Conservation (phyloP, 2,113 vertebrate species). For the Emydocephalus ijimae region DNA sequence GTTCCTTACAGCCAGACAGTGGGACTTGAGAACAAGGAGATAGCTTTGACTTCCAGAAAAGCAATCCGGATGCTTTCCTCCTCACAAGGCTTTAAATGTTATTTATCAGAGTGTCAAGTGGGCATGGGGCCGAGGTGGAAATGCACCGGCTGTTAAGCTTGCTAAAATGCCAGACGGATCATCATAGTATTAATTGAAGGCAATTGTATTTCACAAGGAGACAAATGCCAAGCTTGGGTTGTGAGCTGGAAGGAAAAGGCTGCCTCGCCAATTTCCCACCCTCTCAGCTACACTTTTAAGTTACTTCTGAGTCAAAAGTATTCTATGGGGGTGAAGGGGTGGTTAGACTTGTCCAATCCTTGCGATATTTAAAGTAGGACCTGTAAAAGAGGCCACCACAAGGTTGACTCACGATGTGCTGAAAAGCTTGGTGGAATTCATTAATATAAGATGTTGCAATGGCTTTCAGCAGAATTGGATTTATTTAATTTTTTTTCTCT, state of each 20-base stretch:
- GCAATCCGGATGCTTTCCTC: background rate
- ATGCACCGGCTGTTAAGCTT: background rate
- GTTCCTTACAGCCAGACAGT: background rate
- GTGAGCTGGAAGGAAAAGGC: background rate
- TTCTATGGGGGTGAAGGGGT: background rate
- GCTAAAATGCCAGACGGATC: background rate
- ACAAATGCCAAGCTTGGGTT: background rate
- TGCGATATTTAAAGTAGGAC: background rate
- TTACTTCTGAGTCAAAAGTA: background rate
- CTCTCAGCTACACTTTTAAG: background rate
- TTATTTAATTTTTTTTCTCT: background rate
- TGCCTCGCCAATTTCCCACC: too few species aligned
- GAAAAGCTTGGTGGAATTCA: background rate
- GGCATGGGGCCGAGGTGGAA: conserved; percentile 7
- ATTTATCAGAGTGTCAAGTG: conserved; percentile 10
- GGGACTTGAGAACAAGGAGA: background rate
- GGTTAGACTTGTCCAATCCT: background rate
- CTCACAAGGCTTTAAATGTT: background rate
- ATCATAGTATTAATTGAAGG: background rate
- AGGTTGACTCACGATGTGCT: background rate
- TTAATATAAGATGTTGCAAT: background rate
- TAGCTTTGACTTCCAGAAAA: accelerated
- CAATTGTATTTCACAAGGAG: background rate
- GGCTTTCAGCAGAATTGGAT: background rate
- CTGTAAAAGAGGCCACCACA: background rate